phyloP scores from a whole-genome alignment of 1,140 invertebrate genomes.

The Solen grandis region DNA sequence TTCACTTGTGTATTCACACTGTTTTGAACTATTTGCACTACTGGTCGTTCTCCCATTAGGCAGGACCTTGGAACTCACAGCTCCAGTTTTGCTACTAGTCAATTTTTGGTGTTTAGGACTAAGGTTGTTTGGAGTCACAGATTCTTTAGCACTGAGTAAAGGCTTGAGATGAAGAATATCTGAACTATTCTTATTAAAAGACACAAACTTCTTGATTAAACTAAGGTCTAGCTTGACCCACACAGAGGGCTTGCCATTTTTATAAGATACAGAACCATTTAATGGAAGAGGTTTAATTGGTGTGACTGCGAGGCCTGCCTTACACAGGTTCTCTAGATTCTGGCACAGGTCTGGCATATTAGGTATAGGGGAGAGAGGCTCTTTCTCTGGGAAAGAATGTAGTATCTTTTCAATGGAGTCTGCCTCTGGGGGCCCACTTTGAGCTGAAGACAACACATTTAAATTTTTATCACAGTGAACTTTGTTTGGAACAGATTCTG shows the following conservation, averaged over 20 bases:
- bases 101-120: too few relatives aligned
- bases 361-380: conserved; percentile 33
- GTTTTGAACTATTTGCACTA: too few relatives aligned
- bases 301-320: conserved; percentile 16
- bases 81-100: too few relatives aligned
- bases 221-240: conserved; percentile 38
- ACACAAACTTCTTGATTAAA: conserved; percentile 11
- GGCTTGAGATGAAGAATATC: conserved; percentile 37
- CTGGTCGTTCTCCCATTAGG: too few relatives aligned
- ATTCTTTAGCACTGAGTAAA: neutral
- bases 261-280: conserved; percentile 23
- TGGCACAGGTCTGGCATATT: conserved; percentile 6
- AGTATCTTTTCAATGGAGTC: conserved; percentile 41
- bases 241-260: conserved; percentile 23
- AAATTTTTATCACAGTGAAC: conserved; percentile 45
- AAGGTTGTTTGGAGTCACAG: too few relatives aligned
- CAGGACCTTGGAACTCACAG: too few relatives aligned
- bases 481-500: conserved; percentile 37
- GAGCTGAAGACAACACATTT: neutral
- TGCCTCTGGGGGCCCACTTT: neutral
- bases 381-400: conserved; percentile 13
- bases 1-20: too few relatives aligned
- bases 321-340: neutral
- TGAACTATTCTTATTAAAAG: conserved; percentile 7
- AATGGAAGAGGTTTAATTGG: conserved; percentile 31